Base-by-base conservation (phyloP, 2,113 vertebrate species). In the Corvus hawaiiensis region DNA sequence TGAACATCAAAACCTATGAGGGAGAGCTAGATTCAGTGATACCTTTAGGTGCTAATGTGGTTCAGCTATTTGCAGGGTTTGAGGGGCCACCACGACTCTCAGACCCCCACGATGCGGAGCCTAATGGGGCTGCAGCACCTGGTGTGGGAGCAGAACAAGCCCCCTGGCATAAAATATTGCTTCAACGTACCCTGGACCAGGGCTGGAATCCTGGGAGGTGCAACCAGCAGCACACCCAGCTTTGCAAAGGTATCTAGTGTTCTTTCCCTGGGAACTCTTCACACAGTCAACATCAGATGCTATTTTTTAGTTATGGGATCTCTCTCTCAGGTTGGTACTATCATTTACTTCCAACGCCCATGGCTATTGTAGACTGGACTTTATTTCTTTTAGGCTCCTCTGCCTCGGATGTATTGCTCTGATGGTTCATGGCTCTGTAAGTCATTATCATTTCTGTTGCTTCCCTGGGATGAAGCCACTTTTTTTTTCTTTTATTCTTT, bases 31-130 rank as follows among this genome's bases (percentile, higher is more conserved):
- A 59, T 24, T 27, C 32, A 39, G 13, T 1, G 24, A 62, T 44
- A 69, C 7, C 27, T 59, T 41, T 71, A 12, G 37, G 32, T 69
- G 35, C 14, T 51, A 17, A 37, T 4, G 0, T 12, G 39, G n/a
- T 63, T 73, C 69, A 66, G 64, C 8, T 14, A 10, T 19, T 63
- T 12, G 3, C 13, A 17, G 35, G 11, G 26, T 33, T 15, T 3
- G 2, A 61, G 33, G 59, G 51, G 76, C 22, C n/a, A 64, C 61
- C 5, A 2, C 0, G 4, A 32, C n/a, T 30, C 4, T 4, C 9
- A 5, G 26, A 79, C 21, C 14, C 41, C 52, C 64, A 15, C 0
- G 55, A 17, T 43, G 11, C 0, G 0, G 27, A 24, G 5, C 24
- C 6, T 5, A 24, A 54, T 77, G n/a, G 28, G 35, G 22, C 5